These are phyloP conservation scores for Centropus unirufus DNA, from an alignment of 2,113 vertebrate genomes.

Conservation along the genomic window DNA sequence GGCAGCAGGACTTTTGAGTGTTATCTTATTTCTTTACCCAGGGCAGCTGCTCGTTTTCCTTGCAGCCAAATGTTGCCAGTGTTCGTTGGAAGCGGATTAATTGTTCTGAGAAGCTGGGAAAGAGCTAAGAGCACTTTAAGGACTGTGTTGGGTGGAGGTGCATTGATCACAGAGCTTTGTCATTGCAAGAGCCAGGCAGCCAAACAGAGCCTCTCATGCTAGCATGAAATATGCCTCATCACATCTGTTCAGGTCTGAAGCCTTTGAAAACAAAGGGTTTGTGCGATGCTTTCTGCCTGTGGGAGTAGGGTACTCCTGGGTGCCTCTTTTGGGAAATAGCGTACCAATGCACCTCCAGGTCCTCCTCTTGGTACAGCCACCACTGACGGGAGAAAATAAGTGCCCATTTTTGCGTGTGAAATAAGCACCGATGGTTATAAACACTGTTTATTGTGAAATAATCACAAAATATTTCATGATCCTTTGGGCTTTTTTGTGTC, in stretches of 20 bases:
- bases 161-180: background rate
- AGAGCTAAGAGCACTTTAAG: background rate
- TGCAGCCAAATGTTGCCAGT: background rate
- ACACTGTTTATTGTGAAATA: background rate
- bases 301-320: background rate
- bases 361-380: background rate
- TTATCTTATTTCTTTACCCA: background rate
- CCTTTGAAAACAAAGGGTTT: background rate
- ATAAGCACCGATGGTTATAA: background rate
- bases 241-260: background rate
- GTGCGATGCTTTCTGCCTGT: background rate
- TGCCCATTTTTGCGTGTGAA: background rate
- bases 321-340: background rate
- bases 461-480: background rate
- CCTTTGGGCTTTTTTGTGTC: background rate
- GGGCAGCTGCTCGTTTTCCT: background rate
- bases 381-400: background rate
- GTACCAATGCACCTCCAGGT: background rate
- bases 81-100: background rate
- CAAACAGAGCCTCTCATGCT: background rate
- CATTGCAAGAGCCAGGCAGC: background rate
- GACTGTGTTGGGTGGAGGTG: background rate
- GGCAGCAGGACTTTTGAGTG: background rate
- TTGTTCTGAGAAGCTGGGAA: background rate
- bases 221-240: no score